Evolutionary conservation across 2,888 invertebrate genomes (phyloP).

Genomic region (Cantharis rufa): DNA sequence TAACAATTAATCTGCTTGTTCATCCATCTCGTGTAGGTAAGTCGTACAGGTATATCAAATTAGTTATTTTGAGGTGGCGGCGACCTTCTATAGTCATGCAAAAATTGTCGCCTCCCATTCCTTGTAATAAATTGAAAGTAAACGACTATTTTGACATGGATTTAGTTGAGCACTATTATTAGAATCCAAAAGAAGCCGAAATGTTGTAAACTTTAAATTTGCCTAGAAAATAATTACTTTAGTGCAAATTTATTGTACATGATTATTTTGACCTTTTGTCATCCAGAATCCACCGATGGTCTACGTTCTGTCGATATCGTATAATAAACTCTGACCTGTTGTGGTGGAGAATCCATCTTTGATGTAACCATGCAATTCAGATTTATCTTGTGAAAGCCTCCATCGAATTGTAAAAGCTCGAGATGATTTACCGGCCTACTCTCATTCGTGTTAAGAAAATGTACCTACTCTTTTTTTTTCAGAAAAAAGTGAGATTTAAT

Average conservation of each 20-base stretch:
- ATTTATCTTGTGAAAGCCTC: neutral
- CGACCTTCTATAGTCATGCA: neutral
- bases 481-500: too few species aligned
- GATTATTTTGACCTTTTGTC: neutral
- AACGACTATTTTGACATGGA: neutral
- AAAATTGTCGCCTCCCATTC: constrained; percentile 1
- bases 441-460: neutral
- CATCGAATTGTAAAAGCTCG: neutral
- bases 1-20: constrained; percentile 3
- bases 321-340: neutral
- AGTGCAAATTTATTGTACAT: neutral
- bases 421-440: neutral
- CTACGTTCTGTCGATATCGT: neutral
- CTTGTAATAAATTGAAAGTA: constrained; percentile 3
- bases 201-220: neutral
- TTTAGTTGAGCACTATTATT: neutral
- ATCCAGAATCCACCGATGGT: neutral
- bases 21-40: neutral
- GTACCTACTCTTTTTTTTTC: neutral
- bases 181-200: neutral
- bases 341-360: neutral
- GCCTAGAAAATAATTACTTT: neutral
- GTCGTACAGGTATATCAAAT: constrained; percentile 2
- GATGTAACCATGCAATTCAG: neutral
- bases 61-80: neutral